phyloP scores from a whole-genome alignment of 2,797 vertebrate genomes.

The Chaetodon trifasciatus region DNA sequence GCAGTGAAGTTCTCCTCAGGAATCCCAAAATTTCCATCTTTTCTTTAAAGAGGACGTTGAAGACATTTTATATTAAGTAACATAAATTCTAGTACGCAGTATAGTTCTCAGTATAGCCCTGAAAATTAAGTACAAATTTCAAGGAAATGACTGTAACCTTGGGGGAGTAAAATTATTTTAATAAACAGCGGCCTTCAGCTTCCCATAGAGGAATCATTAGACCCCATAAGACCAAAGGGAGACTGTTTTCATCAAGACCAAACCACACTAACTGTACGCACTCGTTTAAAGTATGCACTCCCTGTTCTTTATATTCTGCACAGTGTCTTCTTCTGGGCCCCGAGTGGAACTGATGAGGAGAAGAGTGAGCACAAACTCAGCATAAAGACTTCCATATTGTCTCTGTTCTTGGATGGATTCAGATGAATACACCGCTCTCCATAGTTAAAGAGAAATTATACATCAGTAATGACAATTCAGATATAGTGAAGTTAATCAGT shows the following conservation, averaged over 20 bases:
- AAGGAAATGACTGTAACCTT: conserved; percentile 29
- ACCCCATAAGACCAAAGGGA: conserved; percentile 11
- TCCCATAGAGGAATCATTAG: background rate
- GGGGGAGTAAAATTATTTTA: conserved; percentile 10
- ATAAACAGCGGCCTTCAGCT: conserved; percentile 7
- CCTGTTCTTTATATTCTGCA: background rate
- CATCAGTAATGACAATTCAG: background rate
- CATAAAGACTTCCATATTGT: background rate
- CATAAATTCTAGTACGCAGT: conserved; percentile 10
- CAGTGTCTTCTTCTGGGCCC: background rate
- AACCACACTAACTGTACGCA: background rate
- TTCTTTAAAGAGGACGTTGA: conserved; percentile 14
- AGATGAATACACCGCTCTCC: background rate
- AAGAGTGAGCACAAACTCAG: conserved; percentile 3
- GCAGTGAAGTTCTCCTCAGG: background rate
- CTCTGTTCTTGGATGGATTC: background rate
- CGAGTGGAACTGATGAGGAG: conserved; percentile 19
- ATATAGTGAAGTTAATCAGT: background rate
- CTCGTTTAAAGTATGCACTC: background rate
- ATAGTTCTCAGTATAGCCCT: background rate
- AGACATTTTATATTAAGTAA: conserved; percentile 6
- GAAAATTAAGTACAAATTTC: conserved; percentile 4
- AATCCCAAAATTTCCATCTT: conserved; percentile 12
- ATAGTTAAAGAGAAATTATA: background rate
- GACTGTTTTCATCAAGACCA: conserved; percentile 7